phyloP scores from a whole-genome alignment of 1,140 invertebrate genomes.

The Periplaneta americana region DNA sequence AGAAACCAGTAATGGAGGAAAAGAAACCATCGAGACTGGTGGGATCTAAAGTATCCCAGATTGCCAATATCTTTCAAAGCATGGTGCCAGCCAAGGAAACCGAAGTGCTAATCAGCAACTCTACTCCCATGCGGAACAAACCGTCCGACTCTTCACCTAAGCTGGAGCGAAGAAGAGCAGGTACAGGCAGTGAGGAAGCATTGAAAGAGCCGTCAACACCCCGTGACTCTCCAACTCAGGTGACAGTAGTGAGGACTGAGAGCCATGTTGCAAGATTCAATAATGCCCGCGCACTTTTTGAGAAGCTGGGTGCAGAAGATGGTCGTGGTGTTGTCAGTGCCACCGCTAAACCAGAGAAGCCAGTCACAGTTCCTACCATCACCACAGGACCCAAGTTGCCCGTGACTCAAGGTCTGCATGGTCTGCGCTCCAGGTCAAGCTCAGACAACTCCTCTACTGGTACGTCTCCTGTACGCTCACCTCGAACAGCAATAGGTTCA shows the following conservation, averaged over 20 bases:
- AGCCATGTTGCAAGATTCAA: conserved; percentile 87
- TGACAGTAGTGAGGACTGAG: conserved; percentile 78
- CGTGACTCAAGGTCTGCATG: not conserved
- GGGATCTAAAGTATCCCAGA: conserved; percentile 83
- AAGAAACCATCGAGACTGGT: conserved; percentile 51
- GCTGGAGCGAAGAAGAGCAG: conserved; percentile 12
- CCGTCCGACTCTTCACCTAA: conserved; percentile 10
- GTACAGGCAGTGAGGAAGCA: conserved; percentile 10
- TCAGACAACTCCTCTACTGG: conserved; percentile 24
- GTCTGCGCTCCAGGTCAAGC: conserved; percentile 22
- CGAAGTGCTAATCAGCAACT: conserved; percentile 13
- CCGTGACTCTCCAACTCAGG: conserved; percentile 44
- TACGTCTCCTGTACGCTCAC: conserved; percentile 10
- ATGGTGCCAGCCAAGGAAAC: conserved; percentile 28
- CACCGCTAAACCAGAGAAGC: not conserved
- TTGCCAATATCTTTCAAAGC: conserved; percentile 79
- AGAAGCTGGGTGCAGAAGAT: conserved; percentile 79
- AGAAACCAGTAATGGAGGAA: conserved; percentile 51
- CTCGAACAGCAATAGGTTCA: not conserved
- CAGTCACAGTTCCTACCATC: not conserved
- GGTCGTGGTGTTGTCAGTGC: not conserved
- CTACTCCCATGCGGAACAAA: conserved; percentile 6
- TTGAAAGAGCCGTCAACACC: conserved; percentile 11
- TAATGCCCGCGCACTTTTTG: conserved; percentile 86
- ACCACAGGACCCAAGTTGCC: not conserved